Evolutionary conservation across 2,888 invertebrate genomes (phyloP), one percentile per base, ranked within the genome.

Genomic region (Drosophila nr. perissopoda): DNA sequence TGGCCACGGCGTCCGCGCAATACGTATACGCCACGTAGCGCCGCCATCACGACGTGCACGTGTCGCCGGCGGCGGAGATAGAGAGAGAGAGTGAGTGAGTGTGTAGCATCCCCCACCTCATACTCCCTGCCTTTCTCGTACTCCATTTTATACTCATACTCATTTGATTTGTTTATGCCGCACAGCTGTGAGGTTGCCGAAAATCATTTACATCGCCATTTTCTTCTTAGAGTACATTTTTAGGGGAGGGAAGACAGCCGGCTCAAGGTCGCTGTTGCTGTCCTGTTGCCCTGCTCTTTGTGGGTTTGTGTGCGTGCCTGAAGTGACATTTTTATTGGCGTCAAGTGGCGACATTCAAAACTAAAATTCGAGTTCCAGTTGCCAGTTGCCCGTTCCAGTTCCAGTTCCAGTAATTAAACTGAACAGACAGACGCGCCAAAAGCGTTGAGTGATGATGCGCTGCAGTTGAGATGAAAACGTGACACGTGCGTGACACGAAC

Each of bases 1-100:
- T 82, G 84, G 83, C 85, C 61, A 85, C 85, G 78, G 87, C 81
- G 87, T 87, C 87, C 81, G 87, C 85, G 81, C 84, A 87, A 83
- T 85, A 87, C 76, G 87, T 87, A 86, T 87, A 86, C 87, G 85
- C 78, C 80, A 85, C 73, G 83, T 84, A 68, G 75, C 54, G 46
- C 76, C 82, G 79, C 70, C 81, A 83, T 42, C 53, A 27, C 57
- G 54, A 61, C 65, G 58, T 76, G 82, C 83, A 84, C 86, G 83
- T 84, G 86, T 72, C 79, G 80, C 76, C 74, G 77, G 79, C 72
- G 16, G 16, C 27, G 25, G 4, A 53, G 34, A 62, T 64, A 60
- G 59, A 36, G 51, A 48, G 25, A 53, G n/a, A 11, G 36, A 54
- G 18, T 11, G 34, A 49, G 29, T 18, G 25, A 54, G 18, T 13